Base-by-base conservation (phyloP, 2,113 vertebrate species). In the Xenopus borealis region DNA sequence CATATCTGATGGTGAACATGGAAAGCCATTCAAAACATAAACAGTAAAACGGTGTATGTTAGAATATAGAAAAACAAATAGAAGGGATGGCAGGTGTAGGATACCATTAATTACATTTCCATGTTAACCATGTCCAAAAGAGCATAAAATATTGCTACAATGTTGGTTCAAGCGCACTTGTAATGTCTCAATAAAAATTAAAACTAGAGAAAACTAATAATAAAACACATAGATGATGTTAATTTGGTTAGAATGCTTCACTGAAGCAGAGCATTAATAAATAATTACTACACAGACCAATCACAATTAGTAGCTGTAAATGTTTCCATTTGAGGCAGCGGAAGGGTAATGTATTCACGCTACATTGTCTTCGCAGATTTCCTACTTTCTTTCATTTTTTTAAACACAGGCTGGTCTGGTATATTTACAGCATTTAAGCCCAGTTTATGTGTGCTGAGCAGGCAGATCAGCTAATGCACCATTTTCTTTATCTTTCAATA, bases 231-330 rank as follows among this genome's bases (percentile, higher is more conserved):
- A 66, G 66, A 0, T 1, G 23, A 17, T 64, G n/a, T 13, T 75
- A 69, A 78, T 78, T 78, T 82, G 66, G 81, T 71, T 72, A 69
- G 40, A 81, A 78, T 62, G 47, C 57, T 79, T 66, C 23, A 78
- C 18, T 77, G 79, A 83, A 62, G 19, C 45, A 72, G 65, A 33
- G 40, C 57, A 81, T 78, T 79, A 82, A 82, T 83, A 82, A 80
- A 81, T 80, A 83, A 81, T 80, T 81, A 66, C 6, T 59, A 50
- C 10, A 12, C 14, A 18, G 16, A 66, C 67, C 69, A 62, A 79
- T 50, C 65, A 72, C 7, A 67, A 76, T 57, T 68, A 69, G 52
- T 7, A 70, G 47, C 75, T 73, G 27, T 13, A 76, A 76, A 76
- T 63, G 58, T 30, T 57, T 62, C 74, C 33, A 14, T 64, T 66